Percentiles rank a stretch among this genome's conserved stretches.
phyloP scores from a whole-genome alignment of 2,888 invertebrate genomes.

The Cantharis flavilabris region DNA sequence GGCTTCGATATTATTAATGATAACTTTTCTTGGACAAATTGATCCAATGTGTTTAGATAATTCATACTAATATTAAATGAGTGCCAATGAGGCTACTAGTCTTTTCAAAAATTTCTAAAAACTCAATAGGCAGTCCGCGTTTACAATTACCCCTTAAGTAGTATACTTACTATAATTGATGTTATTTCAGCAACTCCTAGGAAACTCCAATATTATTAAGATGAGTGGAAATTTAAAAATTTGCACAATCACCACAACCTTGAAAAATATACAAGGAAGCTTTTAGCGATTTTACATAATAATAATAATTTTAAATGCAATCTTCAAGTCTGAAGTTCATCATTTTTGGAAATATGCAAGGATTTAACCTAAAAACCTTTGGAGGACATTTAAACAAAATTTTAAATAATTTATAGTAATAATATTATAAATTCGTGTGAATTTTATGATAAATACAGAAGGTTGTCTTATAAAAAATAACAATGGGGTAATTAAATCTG shows the following conservation, averaged over 20 bases:
- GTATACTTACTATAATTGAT: too few species aligned
- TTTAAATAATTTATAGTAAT: not conserved
- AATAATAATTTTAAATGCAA: not conserved
- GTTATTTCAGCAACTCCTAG: too few species aligned
- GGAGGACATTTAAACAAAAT: not conserved
- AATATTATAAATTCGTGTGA: not conserved
- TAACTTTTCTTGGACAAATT: not conserved
- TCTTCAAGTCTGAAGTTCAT: not conserved
- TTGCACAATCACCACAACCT: not conserved
- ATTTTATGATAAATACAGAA: not conserved
- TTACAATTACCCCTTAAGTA: too few species aligned
- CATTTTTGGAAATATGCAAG: not conserved
- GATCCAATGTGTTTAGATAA: not conserved
- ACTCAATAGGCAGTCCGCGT: too few species aligned
- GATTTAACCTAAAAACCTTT: not conserved
- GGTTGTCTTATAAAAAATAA: not conserved
- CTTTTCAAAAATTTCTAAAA: too few species aligned
- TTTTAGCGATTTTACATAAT: not conserved
- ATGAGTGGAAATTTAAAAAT: too few species aligned
- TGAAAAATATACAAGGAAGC: not conserved
- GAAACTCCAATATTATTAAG: too few species aligned
- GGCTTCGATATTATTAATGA: not conserved
- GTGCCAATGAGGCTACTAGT: not conserved
- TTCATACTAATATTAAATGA: not conserved
- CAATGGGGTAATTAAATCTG: not conserved